A percentile compares a stretch with the other conserved stretches of the same genome.
These are phyloP conservation scores for Adelosebastes latens DNA, from an alignment of 2,797 vertebrate species.

Conservation along the genomic window DNA sequence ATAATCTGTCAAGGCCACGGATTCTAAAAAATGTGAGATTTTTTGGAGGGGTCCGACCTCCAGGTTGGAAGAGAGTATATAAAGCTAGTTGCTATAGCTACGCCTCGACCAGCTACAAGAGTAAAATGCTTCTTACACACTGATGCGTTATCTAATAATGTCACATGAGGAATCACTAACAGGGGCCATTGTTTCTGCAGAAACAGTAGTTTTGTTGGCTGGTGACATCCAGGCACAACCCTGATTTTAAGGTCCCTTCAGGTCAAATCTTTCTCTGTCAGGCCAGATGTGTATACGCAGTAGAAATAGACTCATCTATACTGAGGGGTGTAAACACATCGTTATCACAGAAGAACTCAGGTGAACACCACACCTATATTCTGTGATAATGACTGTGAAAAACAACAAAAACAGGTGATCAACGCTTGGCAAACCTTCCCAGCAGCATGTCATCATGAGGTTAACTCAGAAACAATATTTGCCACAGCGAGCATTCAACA, in stretches of 20 bases:
- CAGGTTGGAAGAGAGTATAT: background rate
- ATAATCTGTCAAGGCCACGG: background rate
- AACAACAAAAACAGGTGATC: constrained; percentile 4
- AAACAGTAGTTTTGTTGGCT: background rate
- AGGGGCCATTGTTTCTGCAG: background rate
- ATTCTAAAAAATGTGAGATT: background rate
- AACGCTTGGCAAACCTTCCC: constrained; percentile 17
- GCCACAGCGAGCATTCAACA: constrained; percentile 35
- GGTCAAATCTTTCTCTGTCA: background rate
- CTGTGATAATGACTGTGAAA: background rate
- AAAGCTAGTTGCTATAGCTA: background rate
- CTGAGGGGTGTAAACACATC: background rate
- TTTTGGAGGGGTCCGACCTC: background rate
- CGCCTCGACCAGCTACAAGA: background rate
- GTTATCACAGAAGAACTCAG: constrained; percentile 7
- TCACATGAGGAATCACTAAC: background rate
- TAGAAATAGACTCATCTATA: background rate
- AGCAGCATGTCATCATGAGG: constrained; percentile 25
- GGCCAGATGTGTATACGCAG: background rate
- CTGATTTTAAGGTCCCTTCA: background rate
- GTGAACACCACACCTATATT: constrained; percentile 26
- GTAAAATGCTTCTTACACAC: background rate
- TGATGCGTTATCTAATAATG: background rate
- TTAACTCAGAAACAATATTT: constrained; percentile 49
- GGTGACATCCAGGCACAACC: background rate